Conservation (phyloP, 1,140 invertebrate genomes). For the Drosophila nannoptera region DNA sequence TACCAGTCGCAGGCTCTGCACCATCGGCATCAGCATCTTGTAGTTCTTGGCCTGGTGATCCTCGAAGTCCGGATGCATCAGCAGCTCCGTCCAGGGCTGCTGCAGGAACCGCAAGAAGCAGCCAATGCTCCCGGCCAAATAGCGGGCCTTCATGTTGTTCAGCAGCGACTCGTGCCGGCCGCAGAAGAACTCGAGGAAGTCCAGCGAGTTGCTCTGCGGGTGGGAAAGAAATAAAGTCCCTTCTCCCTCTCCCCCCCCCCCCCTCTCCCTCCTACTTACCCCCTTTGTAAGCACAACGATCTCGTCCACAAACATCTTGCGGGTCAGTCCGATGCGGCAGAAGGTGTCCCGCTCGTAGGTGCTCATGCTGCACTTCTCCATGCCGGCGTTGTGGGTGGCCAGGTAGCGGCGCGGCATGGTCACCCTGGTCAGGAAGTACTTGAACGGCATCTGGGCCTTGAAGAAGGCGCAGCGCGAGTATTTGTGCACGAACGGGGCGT, state of each 20-base stretch:
- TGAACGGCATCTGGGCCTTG: slow-evolving; percentile 49
- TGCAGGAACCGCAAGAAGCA: slow-evolving; percentile 55
- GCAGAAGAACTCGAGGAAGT: slow-evolving; percentile 60
- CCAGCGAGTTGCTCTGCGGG: slow-evolving; percentile 36
- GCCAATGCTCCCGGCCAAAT: slow-evolving; percentile 17
- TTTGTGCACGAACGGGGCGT: slow-evolving; percentile 30
- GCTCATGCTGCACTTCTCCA: slow-evolving; percentile 15
- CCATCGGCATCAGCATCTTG: slow-evolving; percentile 31
- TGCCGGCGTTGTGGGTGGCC: slow-evolving; percentile 8
- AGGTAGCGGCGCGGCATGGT: slow-evolving; percentile 60
- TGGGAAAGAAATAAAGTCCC: not conserved
- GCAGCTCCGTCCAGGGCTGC: slow-evolving; percentile 65
- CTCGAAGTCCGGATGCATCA: slow-evolving; percentile 57
- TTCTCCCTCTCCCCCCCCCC: too few relatives aligned
- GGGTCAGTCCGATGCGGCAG: slow-evolving; percentile 48
- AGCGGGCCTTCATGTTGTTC: slow-evolving; percentile 53
- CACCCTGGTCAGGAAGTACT: slow-evolving; percentile 57
- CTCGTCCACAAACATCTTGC: slow-evolving; percentile 57
- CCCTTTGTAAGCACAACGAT: slow-evolving; percentile 60
- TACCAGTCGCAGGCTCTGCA: not conserved
- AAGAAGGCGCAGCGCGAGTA: slow-evolving; percentile 47
- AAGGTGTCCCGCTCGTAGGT: slow-evolving; percentile 58
- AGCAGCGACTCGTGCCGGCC: slow-evolving; percentile 63
- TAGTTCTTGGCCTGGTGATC: slow-evolving; percentile 47
- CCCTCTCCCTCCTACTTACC: slow-evolving; percentile 21